Evolutionary conservation across 2,797 vertebrate genomes (phyloP), one percentile per base, ranked within the genome.

Genomic region (Atherinosoma microstoma): DNA sequence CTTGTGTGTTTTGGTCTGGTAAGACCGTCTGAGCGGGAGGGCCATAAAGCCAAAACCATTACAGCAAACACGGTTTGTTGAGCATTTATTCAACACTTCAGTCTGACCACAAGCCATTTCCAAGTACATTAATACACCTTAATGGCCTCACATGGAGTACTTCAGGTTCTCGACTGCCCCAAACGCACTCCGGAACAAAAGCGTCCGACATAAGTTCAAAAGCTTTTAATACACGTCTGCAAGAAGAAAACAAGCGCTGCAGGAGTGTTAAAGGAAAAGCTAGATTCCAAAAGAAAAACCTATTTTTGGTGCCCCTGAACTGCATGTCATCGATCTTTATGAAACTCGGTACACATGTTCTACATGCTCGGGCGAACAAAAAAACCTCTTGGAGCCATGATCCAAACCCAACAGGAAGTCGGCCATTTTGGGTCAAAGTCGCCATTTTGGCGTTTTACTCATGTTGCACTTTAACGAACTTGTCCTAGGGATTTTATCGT

Each of bases 31-130:
- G 67, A 61, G 67, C 40, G 6, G 36, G 36, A 45, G 42, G 42
- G 27, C 64, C 35, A 51, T 68, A 54, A 69, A 79, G 57, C 35
- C 53, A 11, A 47, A 72, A 58, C 58, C 71, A 63, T 67, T 78
- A 80, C 22, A 66, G 67, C 53, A 65, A 40, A 54, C 24, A n/a
- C 29, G 0, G 51, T 38, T 66, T n/a, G 57, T 68, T 34, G 62
- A 71, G 67, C 70, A 57, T 76, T 83, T 61, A 78, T 62, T 57
- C 78, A 65, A 73, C 79, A 63, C 79, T 82, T 58, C 45, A 45
- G 22, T 36, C 53, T 22, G 67, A 87, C 82, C 70, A 35, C 66
- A 49, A 32, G 63, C 62, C n/a, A 6, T 64, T 3, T 49, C 30
- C 47, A 47, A 60, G 66, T 8, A 57, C 79, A 78, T 78, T 64